Evolutionary conservation across 64 coral and sea anemone species (phyloP).

Genomic region (Montipora capricornis): DNA sequence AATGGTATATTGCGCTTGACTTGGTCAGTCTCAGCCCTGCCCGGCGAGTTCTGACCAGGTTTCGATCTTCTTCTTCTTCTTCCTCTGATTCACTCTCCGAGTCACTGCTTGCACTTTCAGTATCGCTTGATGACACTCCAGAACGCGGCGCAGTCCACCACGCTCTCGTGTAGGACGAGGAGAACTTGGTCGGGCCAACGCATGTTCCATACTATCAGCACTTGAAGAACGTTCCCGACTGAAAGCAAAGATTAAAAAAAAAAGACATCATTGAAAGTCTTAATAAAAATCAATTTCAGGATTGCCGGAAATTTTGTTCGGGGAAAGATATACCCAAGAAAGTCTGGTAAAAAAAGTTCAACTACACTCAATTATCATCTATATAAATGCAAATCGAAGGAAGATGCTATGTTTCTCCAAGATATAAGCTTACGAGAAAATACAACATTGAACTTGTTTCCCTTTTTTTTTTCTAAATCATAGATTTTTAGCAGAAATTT

Average conservation of each 20-base stretch:
- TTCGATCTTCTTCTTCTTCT: conserved; percentile 37
- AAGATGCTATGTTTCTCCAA: too few species aligned
- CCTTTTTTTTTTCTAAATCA: too few species aligned
- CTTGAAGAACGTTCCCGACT: conserved; percentile 84
- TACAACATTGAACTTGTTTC: too few species aligned
- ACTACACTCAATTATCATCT: too few species aligned
- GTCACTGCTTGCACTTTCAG: conserved; percentile 58
- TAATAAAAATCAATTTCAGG: too few species aligned
- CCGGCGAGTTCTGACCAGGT: conserved; percentile 48
- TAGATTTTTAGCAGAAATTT: too few species aligned
- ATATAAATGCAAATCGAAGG: too few species aligned
- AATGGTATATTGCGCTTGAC: conserved; percentile 61
- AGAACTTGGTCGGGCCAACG: conserved; percentile 81
- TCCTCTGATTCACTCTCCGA: conserved; percentile 43
- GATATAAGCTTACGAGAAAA: too few species aligned
- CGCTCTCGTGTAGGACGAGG: conserved; percentile 75
- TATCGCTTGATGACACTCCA: conserved; percentile 67
- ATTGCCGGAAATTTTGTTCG: too few species aligned
- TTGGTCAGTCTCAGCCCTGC: conserved; percentile 29
- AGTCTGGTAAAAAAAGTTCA: too few species aligned
- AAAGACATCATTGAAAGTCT: too few species aligned
- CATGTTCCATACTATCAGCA: conserved; percentile 86
- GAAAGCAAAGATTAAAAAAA: background rate
- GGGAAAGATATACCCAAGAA: too few species aligned
- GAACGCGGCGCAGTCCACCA: conserved; percentile 61